Percentiles rank a stretch among this genome's conserved stretches.
phyloP scores from a whole-genome alignment of 37 sponge, comb jelly and placozoan species.

The Mnemiopsis leidyi region DNA sequence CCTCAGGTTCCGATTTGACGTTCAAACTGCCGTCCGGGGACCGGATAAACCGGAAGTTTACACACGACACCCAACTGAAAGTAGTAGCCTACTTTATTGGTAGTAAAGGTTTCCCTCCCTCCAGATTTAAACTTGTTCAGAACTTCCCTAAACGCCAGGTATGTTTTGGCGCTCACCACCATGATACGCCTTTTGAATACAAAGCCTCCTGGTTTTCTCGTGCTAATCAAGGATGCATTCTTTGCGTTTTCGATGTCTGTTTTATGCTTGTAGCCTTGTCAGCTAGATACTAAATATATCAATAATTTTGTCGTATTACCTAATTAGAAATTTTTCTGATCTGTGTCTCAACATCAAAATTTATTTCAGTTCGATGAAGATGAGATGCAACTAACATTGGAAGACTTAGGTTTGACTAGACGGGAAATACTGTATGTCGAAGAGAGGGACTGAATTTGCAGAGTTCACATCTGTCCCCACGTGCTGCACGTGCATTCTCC shows the following conservation, averaged over 20 bases:
- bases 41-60: conserved; percentile 12
- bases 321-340: too few species aligned
- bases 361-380: conserved; percentile 53
- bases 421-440: conserved; percentile 45
- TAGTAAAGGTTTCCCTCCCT: not conserved
- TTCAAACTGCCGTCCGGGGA: conserved; percentile 45
- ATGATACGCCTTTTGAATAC: too few species aligned
- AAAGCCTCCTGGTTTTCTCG: too few species aligned
- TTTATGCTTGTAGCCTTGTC: too few species aligned
- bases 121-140: not conserved
- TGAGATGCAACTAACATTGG: conserved; percentile 47
- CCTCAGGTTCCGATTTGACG: conserved; percentile 1
- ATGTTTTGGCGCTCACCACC: too few species aligned
- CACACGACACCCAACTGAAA: not conserved
- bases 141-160: conserved; percentile 44
- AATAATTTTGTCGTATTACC: too few species aligned
- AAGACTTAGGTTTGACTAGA: conserved; percentile 38
- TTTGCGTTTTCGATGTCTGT: too few species aligned
- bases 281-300: too few species aligned
- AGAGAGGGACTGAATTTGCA: conserved; percentile 2
- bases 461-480: too few species aligned
- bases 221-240: too few species aligned
- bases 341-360: too few species aligned
- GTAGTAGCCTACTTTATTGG: not conserved
- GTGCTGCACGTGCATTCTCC: too few species aligned